These are phyloP conservation scores for Hypanus sabinus DNA, from an alignment of 2,113 vertebrate species.

Conservation along the genomic window DNA sequence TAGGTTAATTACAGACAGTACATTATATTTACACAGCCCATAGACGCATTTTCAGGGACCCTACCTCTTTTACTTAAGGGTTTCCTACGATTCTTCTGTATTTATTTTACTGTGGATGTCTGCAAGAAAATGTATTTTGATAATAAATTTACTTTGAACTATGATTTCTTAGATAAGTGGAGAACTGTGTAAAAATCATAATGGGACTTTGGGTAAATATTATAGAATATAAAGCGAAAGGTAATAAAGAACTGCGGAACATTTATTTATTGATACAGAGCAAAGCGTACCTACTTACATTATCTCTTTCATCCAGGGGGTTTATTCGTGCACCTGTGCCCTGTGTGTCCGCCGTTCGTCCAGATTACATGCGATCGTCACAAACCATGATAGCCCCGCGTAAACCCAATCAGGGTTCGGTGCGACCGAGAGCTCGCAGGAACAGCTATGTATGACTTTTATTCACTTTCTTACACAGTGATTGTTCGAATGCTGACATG, in stretches of 20 bases:
- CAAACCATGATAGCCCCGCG: slow-evolving; percentile 51
- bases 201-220: neutral
- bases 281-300: neutral
- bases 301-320: neutral
- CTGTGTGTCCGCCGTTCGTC: too few relatives aligned
- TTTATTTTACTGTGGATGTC: too few relatives aligned
- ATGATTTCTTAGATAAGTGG: neutral
- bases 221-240: neutral
- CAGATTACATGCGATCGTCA: neutral
- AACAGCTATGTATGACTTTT: slow-evolving; percentile 50
- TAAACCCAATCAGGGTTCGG: slow-evolving; percentile 38
- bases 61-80: too few relatives aligned
- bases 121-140: too few relatives aligned
- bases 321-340: neutral
- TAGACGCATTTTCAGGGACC: too few relatives aligned
- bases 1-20: neutral
- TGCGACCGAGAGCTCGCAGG: slow-evolving; percentile 43
- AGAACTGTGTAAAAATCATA: neutral
- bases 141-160: too few relatives aligned
- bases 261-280: too few relatives aligned
- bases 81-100: too few relatives aligned
- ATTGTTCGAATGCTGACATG: too few relatives aligned
- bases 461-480: slow-evolving; percentile 9
- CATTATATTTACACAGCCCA: neutral
- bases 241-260: neutral